Evolutionary conservation across 2,888 invertebrate genomes (phyloP).

Genomic region (Synanthedon formicaeformis): DNA sequence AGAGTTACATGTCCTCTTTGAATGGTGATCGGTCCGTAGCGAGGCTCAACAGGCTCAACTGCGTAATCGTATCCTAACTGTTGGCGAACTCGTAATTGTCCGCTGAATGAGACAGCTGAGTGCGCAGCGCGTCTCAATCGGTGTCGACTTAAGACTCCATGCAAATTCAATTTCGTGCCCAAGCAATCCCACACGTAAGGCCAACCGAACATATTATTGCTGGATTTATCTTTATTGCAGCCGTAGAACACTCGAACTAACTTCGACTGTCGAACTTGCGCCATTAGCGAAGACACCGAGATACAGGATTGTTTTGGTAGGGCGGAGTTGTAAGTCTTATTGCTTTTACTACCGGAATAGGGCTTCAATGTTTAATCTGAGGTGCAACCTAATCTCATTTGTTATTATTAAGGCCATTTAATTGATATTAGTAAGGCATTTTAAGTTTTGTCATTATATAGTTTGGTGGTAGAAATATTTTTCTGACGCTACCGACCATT

Average conservation of each 20-base stretch:
- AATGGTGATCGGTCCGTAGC: slow-evolving; percentile 1
- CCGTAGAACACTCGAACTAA: slow-evolving; percentile 68
- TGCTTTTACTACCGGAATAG: slow-evolving; percentile 59
- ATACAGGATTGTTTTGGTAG: slow-evolving; percentile 68
- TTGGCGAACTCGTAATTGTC: slow-evolving; percentile 53
- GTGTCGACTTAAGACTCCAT: slow-evolving; percentile 66
- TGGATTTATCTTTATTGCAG: slow-evolving; percentile 71
- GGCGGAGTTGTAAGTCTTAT: slow-evolving; percentile 69
- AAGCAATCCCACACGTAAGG: slow-evolving; percentile 63
- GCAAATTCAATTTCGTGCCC: slow-evolving; percentile 70
- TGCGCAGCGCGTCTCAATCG: slow-evolving; percentile 47
- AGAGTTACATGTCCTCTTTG: neutral
- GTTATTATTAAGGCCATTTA: too few species aligned
- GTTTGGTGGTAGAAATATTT: too few species aligned
- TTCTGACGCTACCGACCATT: too few species aligned
- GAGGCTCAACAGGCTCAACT: slow-evolving; percentile 32
- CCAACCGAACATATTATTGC: slow-evolving; percentile 68
- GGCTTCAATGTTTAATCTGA: slow-evolving; percentile 64
- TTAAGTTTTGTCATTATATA: too few species aligned
- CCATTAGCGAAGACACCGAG: slow-evolving; percentile 70
- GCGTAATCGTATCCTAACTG: slow-evolving; percentile 42
- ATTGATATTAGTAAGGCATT: too few species aligned
- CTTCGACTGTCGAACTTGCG: slow-evolving; percentile 69
- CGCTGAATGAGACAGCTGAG: slow-evolving; percentile 40
- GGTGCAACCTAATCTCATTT: slow-evolving; percentile 15